Evolutionary conservation across 2,113 vertebrate species (phyloP).

Genomic region (Elaphurus davidianus): DNA sequence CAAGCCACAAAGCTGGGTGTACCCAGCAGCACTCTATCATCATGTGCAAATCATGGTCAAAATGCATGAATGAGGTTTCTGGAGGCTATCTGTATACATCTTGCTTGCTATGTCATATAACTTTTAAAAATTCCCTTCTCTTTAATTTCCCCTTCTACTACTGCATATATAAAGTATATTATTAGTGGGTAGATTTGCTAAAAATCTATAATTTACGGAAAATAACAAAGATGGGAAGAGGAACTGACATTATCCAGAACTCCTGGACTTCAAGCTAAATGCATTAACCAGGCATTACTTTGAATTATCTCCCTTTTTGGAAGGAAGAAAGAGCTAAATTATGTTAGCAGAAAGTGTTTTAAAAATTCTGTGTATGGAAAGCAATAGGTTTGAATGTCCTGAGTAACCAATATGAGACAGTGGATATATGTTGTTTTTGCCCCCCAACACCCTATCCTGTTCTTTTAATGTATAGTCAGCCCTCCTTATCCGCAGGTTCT

Average conservation of each 20-base stretch:
- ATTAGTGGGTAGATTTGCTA: slow-evolving; percentile 33
- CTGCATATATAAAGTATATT: background rate
- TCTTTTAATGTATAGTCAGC: background rate
- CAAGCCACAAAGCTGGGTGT: background rate
- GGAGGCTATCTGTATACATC: background rate
- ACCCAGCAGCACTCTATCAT: background rate
- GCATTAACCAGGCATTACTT: background rate
- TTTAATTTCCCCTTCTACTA: background rate
- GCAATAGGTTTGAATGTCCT: background rate
- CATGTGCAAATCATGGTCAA: background rate
- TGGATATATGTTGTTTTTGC: background rate
- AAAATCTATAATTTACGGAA: slow-evolving; percentile 16
- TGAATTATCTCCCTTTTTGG: background rate
- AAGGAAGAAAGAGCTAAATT: background rate
- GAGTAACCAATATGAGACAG: background rate
- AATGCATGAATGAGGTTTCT: background rate
- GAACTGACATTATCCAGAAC: slow-evolving; percentile 14
- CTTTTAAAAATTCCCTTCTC: background rate
- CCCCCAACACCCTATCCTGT: background rate
- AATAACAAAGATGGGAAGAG: background rate
- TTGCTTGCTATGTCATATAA: background rate
- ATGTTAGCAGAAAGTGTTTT: slow-evolving; percentile 11
- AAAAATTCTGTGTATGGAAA: background rate
- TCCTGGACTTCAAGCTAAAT: background rate
- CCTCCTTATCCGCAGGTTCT: background rate